Base-by-base conservation (phyloP, 2,888 invertebrate genomes). In the Slavum lentiscoides region DNA sequence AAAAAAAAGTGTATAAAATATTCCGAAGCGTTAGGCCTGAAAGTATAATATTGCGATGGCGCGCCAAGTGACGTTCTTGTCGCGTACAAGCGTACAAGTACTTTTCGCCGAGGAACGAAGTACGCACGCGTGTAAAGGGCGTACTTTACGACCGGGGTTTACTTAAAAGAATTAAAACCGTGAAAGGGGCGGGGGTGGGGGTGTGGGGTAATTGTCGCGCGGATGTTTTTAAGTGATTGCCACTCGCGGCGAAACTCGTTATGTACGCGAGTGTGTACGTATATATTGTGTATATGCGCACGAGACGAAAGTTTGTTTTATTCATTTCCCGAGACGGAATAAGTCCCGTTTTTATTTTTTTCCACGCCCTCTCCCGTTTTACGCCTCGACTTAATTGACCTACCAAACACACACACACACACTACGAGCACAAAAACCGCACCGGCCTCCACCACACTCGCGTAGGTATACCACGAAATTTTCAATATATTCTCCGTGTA, bases 141-240 rank as follows among this genome's bases (percentile, higher is more conserved):
- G 49, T 74, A 30, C 30, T 74, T 74, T 64, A 64, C 64, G 37
- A 55, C 74, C 53, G 4, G 5, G 53, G 74, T 53, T 66, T 39
- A 66, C 74, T 74, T 58, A 66, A 55, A 67, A 23, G 43, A 67
- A 75, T 59, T 75, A 67, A 67, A 75, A 67, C 19, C 4, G 30
- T 1, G 2, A 30, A 30, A 4, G 2, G 30, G 30, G 4, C 1
- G 1, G 30, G 4, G 1, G 30, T 1, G 30, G 30, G 30, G 30
- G 30, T n/a, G n/a, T n/a, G 74, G 58, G 2, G 58, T 67, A 67
- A 75, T 75, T 75, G 67, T 59, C 75, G 58, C 58, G 37, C 58
- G 61, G 30, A 37, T 37, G 69, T 76, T 68, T 77, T 77, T 62
- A 62, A 77, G 61, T 69, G 68, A 77, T 77, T 61, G 68, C 69